Percentiles rank a stretch among this genome's conserved stretches.
Conservation (phyloP, 2,888 invertebrate species). For the Imbricaverruca yamaguchii region DNA sequence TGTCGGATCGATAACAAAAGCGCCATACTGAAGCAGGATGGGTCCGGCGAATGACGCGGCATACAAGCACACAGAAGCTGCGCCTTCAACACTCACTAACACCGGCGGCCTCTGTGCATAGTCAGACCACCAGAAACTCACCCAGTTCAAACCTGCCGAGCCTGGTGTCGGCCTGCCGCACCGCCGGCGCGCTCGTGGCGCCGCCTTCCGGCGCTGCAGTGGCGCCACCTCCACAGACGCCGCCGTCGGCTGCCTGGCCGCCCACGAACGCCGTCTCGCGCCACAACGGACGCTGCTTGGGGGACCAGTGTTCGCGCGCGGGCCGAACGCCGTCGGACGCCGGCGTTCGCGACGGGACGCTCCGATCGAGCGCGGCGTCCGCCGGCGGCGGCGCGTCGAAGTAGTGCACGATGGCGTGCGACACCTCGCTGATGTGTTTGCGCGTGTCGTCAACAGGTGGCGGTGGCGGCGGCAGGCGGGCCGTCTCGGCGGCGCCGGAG, state of each 20-base stretch:
- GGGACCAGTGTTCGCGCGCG: not conserved
- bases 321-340: not conserved
- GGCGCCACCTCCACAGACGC: not conserved
- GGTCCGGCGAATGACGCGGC: too few species aligned
- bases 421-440: not conserved
- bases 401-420: conserved; percentile 1
- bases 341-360: not conserved
- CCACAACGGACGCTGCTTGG: not conserved
- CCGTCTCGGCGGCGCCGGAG: not conserved
- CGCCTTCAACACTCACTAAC: too few species aligned
- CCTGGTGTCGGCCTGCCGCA: conserved; percentile 33
- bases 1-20: too few species aligned
- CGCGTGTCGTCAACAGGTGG: not conserved
- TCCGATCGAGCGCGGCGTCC: too few species aligned
- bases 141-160: not conserved
- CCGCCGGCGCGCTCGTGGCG: not conserved
- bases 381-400: not conserved
- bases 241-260: not conserved
- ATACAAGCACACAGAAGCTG: too few species aligned
- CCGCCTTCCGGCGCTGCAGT: conserved; percentile 20
- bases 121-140: conserved; percentile 8
- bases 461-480: not conserved
- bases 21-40: too few species aligned
- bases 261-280: conserved; percentile 7
- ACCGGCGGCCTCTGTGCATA: too few species aligned